Evolutionary conservation across 2,797 vertebrate species (phyloP), one percentile per base, ranked within the genome.

Genomic region (Sebastes wilsoni): DNA sequence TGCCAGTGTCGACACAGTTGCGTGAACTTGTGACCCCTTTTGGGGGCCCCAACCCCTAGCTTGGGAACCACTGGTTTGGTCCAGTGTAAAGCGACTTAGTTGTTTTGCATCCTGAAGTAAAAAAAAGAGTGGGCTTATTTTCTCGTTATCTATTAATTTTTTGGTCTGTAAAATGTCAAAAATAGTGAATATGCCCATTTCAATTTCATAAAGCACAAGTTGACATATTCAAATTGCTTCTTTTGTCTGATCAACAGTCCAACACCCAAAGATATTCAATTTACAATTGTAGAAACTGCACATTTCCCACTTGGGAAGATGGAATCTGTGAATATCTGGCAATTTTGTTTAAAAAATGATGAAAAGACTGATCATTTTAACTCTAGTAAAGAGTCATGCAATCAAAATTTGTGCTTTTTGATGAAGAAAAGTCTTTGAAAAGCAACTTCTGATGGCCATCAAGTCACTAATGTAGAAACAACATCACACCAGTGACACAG

Each of bases 401-500:
- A 4, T 64, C 14, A 1, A 67, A 65, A 46, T 28, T 11, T 56
- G 12, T 56, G 16, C 7, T 46, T 73, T 59, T 38, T 22, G 13
- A 23, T 34, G 10, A 76, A 36, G 13, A 12, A 13, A 18, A 49
- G 5, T 25, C 55, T 58, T 65, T 16, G 11, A 54, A 18, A 73
- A 42, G 3, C 34, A 46, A 20, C 34, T 25, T 30, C 3, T 18
- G 49, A 60, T 27, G 25, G 13, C 20, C 5, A 56, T 13, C 8
- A 55, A 56, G 28, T 52, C 18, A 25, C 27, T 16, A n/a, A 69
- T 28, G 18, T 42, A 23, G 28, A 18, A 72, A 60, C 23, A 65
- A 34, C 59, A 85, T n/a, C 66, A 84, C 65, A 77, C 69, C 54
- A 49, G 23, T 42, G 38, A n/a, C 71, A 65, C 56, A 72, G 25